Conservation (phyloP, 2,113 vertebrate species). For the Passer domesticus region DNA sequence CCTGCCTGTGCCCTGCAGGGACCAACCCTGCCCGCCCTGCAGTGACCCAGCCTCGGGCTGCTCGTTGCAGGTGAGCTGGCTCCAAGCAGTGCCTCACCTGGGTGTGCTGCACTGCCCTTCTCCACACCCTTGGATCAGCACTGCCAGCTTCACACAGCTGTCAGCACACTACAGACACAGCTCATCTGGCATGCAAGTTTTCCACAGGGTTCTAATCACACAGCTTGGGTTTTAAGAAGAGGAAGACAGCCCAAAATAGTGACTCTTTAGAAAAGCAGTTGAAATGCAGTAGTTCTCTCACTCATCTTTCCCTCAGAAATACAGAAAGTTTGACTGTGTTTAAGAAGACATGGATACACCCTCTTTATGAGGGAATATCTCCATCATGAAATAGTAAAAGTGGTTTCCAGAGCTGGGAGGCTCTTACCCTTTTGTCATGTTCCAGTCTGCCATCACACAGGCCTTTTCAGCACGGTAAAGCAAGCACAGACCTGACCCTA, state of each 20-base stretch:
- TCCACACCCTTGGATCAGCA: background rate
- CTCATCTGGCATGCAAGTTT: background rate
- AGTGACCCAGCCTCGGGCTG: accelerated
- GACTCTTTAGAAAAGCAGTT: background rate
- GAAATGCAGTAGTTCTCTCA: background rate
- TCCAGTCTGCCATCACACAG: background rate
- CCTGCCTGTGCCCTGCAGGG: background rate
- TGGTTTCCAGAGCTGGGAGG: background rate
- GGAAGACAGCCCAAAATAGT: accelerated
- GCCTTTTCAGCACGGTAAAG: background rate
- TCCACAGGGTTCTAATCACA: background rate
- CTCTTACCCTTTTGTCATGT: background rate
- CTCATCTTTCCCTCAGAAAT: background rate
- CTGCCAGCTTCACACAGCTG: background rate
- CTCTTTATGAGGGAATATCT: background rate
- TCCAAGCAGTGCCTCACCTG: background rate
- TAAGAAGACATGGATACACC: background rate
- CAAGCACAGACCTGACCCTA: background rate
- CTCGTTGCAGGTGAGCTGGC: accelerated
- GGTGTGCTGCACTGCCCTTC: background rate
- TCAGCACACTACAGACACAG: background rate
- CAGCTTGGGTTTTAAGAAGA: background rate
- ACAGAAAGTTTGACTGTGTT: background rate
- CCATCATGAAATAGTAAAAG: background rate
- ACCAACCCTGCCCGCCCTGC: background rate